Conservation (phyloP, 2,888 invertebrate genomes). For the Dione vanillae region DNA sequence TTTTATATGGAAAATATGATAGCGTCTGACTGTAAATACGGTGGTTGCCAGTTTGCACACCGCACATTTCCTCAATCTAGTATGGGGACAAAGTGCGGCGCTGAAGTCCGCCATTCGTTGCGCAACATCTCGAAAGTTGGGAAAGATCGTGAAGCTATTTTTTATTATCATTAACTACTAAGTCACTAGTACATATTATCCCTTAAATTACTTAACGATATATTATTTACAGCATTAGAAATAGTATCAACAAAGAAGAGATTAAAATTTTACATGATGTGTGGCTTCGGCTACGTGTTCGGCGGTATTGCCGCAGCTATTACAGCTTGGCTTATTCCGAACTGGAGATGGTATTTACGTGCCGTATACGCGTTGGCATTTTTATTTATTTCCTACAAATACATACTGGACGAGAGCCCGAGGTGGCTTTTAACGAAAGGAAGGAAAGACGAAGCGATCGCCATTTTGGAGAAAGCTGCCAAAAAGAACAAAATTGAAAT, state of each 20-base stretch:
- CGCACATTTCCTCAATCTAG: too few species aligned
- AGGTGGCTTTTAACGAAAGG: constrained; percentile 91
- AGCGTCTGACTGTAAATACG: too few species aligned
- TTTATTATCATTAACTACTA: not conserved
- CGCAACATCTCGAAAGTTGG: too few species aligned
- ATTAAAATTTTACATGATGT: constrained; percentile 59
- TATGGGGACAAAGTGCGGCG: too few species aligned
- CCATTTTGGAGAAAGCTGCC: constrained; percentile 86
- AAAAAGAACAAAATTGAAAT: constrained; percentile 67
- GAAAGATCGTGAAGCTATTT: not conserved
- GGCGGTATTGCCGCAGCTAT: constrained; percentile 60
- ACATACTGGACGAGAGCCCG: constrained; percentile 89
- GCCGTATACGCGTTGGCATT: constrained; percentile 88
- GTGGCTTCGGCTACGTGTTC: constrained; percentile 58
- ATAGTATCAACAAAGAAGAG: constrained; percentile 66
- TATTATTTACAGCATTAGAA: constrained; percentile 65
- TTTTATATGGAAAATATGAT: too few species aligned
- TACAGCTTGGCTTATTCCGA: constrained; percentile 67
- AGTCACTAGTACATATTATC: too few species aligned
- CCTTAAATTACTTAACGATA: not conserved
- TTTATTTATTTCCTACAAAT: constrained; percentile 86
- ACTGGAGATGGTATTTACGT: constrained; percentile 88
- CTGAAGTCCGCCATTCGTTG: too few species aligned
- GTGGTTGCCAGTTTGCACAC: too few species aligned
- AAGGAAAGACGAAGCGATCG: constrained; percentile 85